Evolutionary conservation across 2,888 invertebrate genomes (phyloP).

Genomic region (Plebejus argus): DNA sequence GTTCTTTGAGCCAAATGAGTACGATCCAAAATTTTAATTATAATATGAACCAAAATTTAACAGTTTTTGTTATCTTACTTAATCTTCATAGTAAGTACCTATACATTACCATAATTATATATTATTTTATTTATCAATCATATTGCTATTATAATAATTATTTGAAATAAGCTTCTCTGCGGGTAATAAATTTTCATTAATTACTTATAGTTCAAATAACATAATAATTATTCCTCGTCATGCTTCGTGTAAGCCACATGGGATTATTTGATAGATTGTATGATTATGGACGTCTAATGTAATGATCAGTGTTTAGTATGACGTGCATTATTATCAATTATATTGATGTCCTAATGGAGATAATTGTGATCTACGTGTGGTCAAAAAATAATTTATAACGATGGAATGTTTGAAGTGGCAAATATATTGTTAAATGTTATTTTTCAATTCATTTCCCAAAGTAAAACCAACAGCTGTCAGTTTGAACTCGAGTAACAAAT

Average conservation of each 20-base stretch:
- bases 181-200: not conserved
- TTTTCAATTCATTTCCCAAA: too few relatives aligned
- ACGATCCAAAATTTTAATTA: too few relatives aligned
- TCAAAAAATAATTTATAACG: not conserved
- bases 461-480: too few relatives aligned
- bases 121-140: not conserved
- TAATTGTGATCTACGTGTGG: slow-evolving; percentile 6
- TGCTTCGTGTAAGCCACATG: slow-evolving; percentile 8
- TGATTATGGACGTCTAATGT: slow-evolving; percentile 20
- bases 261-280: slow-evolving; percentile 31
- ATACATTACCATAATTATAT: not conserved
- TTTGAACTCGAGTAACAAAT: too few relatives aligned
- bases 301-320: slow-evolving; percentile 10
- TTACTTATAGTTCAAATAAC: slow-evolving; percentile 14
- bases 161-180: not conserved
- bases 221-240: slow-evolving; percentile 13
- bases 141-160: not conserved
- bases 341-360: not conserved
- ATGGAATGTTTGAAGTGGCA: too few relatives aligned
- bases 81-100: too few relatives aligned
- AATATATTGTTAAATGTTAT: too few relatives aligned
- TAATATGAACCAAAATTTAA: too few relatives aligned
- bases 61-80: too few relatives aligned
- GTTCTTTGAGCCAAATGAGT: not conserved
- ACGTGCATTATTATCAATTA: not conserved